Conservation (phyloP, 2,113 vertebrate genomes). For the Pseudorectes ferrugineus region DNA sequence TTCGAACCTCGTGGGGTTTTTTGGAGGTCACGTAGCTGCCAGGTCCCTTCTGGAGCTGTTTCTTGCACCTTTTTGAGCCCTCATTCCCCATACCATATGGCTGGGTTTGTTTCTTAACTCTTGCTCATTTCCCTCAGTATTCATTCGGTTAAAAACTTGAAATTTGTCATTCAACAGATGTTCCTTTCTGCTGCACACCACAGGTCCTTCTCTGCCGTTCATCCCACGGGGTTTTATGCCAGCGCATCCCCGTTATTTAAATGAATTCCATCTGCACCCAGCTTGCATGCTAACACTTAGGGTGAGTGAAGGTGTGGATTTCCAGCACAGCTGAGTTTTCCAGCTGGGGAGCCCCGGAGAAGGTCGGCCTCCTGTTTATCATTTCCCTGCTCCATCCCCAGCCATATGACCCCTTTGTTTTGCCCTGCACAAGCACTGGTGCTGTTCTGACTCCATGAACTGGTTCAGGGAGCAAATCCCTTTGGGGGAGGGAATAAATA, state of each 20-base stretch:
- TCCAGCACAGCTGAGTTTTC: neutral
- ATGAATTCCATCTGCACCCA: neutral
- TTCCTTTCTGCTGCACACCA: neutral
- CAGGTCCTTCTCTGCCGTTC: neutral
- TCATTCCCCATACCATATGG: neutral
- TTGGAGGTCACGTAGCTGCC: neutral
- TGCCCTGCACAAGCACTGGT: neutral
- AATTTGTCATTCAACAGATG: neutral
- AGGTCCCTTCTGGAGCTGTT: neutral
- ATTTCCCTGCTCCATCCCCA: neutral
- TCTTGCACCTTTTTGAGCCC: neutral
- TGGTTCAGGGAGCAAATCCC: neutral
- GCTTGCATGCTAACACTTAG: neutral
- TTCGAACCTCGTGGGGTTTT: neutral
- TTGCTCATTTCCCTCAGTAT: neutral
- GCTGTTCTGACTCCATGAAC: neutral
- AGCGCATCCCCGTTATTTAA: neutral
- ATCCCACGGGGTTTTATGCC: neutral
- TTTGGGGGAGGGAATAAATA: neutral
- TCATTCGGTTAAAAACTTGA: neutral
- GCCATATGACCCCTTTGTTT: neutral
- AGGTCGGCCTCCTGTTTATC: neutral
- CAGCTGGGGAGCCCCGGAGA: neutral
- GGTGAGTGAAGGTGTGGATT: neutral
- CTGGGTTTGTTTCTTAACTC: neutral